phyloP scores from a whole-genome alignment of 92 coral and sea anemone genomes.

The Porites cylindrica region DNA sequence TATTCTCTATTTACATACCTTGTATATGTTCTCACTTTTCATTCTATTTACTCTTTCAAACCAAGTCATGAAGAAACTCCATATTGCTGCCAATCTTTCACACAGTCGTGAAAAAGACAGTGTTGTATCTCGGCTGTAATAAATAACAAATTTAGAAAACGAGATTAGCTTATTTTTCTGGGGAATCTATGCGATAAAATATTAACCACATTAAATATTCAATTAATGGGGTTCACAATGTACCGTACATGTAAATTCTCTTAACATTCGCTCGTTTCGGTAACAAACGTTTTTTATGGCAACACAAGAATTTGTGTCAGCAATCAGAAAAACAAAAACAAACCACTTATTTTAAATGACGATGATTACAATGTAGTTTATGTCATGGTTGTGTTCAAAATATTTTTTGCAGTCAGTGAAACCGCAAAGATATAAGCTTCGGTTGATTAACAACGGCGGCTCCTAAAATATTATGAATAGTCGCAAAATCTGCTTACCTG shows the following conservation, averaged over 20 bases:
- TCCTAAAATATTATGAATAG: background rate
- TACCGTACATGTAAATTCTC: no score
- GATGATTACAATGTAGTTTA: no score
- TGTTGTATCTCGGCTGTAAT: conserved; percentile 69
- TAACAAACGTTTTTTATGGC: no score
- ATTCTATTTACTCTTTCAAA: conserved; percentile 54
- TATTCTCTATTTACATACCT: conserved; percentile 40
- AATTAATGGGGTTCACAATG: no score
- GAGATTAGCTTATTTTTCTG: background rate
- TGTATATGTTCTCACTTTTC: conserved; percentile 57
- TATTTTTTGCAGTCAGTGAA: no score
- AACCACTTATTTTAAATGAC: no score
- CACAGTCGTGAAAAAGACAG: conserved; percentile 74
- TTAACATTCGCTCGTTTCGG: no score
- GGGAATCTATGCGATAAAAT: no score
- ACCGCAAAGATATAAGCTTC: background rate
- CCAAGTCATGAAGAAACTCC: conserved; percentile 62
- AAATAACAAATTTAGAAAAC: background rate
- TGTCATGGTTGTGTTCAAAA: no score
- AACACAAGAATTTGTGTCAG: no score
- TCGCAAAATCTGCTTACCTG: conserved; percentile 4
- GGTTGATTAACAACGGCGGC: background rate
- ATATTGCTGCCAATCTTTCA: conserved; percentile 69
- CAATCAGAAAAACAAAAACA: no score
- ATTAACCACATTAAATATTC: no score